phyloP scores from a whole-genome alignment of 2,797 vertebrate species.

The Pangasius mekongensis region DNA sequence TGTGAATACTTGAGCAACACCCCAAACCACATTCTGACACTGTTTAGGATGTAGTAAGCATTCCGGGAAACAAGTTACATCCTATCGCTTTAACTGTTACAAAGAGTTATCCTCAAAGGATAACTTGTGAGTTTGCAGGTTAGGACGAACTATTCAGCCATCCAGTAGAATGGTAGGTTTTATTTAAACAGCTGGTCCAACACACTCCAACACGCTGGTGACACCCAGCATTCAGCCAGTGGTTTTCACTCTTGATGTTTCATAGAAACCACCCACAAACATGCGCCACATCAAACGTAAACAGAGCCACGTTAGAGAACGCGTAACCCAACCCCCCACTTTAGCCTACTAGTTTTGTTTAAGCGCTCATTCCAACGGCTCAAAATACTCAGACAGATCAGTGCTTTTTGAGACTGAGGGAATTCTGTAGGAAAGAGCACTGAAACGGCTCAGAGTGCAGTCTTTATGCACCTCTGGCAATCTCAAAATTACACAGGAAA shows the following conservation, averaged over 20 bases:
- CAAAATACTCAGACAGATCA: conserved; percentile 1
- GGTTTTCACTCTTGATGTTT: conserved; percentile 65
- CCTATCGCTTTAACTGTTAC: neutral
- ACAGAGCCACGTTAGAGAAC: neutral
- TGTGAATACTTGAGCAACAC: neutral
- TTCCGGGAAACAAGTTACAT: neutral
- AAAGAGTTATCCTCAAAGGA: neutral
- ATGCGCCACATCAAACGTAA: conserved; percentile 49
- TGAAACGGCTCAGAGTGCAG: neutral
- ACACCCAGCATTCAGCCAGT: conserved; percentile 59
- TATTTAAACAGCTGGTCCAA: conserved; percentile 64
- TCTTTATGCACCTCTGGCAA: neutral
- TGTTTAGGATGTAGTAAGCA: neutral
- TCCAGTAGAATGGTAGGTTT: conserved; percentile 32
- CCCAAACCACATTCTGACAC: neutral
- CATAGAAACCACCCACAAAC: conserved; percentile 70
- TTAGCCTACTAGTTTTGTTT: conserved; percentile 4
- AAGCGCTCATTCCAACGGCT: conserved; percentile 18
- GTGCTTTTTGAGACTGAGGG: neutral
- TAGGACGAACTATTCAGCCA: conserved; percentile 30
- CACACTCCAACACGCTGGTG: conserved; percentile 69
- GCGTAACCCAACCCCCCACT: conserved; percentile 24
- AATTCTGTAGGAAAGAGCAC: neutral
- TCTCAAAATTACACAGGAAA: conserved; percentile 45
- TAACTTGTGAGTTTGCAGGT: conserved; percentile 24